Evolutionary conservation across 2,113 vertebrate species (phyloP).

Genomic region (Hiodon tergisus): DNA sequence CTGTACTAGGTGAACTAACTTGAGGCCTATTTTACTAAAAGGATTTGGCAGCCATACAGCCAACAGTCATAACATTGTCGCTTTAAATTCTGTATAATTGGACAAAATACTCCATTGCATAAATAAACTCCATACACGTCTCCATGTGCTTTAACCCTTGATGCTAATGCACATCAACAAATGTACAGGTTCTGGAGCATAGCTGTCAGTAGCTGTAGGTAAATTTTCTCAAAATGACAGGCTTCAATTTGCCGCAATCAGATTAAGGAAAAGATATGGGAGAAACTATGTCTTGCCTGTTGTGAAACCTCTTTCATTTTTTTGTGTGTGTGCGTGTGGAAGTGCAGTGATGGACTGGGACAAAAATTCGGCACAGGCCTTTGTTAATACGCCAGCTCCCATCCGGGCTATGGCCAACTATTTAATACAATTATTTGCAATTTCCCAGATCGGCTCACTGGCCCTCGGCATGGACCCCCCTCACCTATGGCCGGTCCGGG

Average conservation of each 20-base stretch:
- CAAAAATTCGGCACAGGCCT: no score
- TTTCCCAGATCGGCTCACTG: no score
- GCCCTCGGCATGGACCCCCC: no score
- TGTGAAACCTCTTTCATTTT: neutral
- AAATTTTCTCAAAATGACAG: slow-evolving; percentile 11
- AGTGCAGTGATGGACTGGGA: no score
- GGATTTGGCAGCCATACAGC: neutral
- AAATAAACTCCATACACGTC: neutral
- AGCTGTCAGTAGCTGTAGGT: slow-evolving; percentile 5
- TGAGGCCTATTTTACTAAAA: neutral
- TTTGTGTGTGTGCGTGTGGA: neutral
- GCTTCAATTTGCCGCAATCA: slow-evolving; percentile 15
- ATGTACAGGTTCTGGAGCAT: slow-evolving; percentile 2
- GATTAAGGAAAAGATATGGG: slow-evolving; percentile 10
- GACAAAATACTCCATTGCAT: neutral
- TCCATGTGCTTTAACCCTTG: slow-evolving; percentile 1
- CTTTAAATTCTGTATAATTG: neutral
- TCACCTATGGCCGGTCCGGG: no score
- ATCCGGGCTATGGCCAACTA: no score
- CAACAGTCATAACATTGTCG: neutral
- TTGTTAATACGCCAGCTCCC: no score
- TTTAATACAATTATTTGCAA: no score
- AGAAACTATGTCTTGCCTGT: neutral
- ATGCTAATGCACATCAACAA: slow-evolving; percentile 15
- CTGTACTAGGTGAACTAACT: neutral